These are phyloP conservation scores for Ageneiosus marmoratus DNA, from an alignment of 2,113 vertebrate species.

Conservation along the genomic window DNA sequence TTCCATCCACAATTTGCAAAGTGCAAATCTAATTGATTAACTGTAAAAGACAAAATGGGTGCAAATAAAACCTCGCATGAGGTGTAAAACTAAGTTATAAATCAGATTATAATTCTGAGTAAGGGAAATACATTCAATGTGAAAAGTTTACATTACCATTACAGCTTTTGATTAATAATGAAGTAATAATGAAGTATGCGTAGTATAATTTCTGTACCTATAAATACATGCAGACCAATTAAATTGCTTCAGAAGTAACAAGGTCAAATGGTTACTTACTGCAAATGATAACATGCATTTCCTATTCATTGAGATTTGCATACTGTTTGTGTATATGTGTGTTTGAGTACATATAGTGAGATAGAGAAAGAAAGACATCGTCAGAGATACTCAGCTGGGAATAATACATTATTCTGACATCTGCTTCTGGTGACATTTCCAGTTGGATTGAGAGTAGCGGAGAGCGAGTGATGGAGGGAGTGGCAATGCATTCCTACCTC, in stretches of 20 bases:
- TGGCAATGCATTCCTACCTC: slow-evolving; percentile 30
- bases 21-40: not conserved
- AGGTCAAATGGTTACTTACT: slow-evolving; percentile 18
- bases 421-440: slow-evolving; percentile 63
- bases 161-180: not conserved
- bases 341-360: slow-evolving; percentile 9
- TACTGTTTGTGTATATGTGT: slow-evolving; percentile 12
- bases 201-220: not conserved
- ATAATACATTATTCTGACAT: slow-evolving; percentile 56
- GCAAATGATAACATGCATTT: slow-evolving; percentile 23
- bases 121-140: not conserved
- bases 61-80: not conserved
- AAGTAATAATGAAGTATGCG: not conserved
- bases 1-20: not conserved
- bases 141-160: not conserved
- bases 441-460: slow-evolving; percentile 38
- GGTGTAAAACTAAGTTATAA: not conserved
- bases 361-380: slow-evolving; percentile 32
- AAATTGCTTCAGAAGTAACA: slow-evolving; percentile 6
- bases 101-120: not conserved
- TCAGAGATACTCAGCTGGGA: slow-evolving; percentile 56
- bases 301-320: not conserved
- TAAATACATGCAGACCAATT: too few relatives aligned
- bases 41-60: not conserved
- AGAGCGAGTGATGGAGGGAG: slow-evolving; percentile 35